Conservation (phyloP, 1,140 invertebrate species). For the Bombus pyrosoma region DNA sequence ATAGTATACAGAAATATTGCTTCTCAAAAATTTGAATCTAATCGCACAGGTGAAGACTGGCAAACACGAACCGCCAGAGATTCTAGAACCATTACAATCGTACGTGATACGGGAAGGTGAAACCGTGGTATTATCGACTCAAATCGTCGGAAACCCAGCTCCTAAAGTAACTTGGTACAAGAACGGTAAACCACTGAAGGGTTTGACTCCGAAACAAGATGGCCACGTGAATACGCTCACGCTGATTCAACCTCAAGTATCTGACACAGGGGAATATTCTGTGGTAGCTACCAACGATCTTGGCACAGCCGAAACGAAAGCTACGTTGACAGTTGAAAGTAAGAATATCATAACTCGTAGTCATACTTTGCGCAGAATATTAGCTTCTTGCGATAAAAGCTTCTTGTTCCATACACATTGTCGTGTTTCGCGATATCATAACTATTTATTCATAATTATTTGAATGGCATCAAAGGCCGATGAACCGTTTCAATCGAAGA, state of each 20-base stretch:
- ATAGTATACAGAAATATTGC: background rate
- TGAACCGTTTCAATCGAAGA: too few species aligned
- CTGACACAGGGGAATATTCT: slow-evolving; percentile 90
- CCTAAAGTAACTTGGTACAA: slow-evolving; percentile 92
- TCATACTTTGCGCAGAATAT: background rate
- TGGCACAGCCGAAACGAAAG: slow-evolving; percentile 89
- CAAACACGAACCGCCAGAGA: slow-evolving; percentile 89
- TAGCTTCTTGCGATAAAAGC: background rate
- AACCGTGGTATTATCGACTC: slow-evolving; percentile 88
- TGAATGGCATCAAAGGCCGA: background rate
- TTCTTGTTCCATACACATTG: background rate
- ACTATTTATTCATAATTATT: background rate
- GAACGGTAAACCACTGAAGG: slow-evolving; percentile 87
- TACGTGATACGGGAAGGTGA: slow-evolving; percentile 90
- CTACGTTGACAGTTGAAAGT: slow-evolving; percentile 92
- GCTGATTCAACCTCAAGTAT: slow-evolving; percentile 86
- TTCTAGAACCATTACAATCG: slow-evolving; percentile 90
- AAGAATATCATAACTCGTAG: slow-evolving; percentile 56
- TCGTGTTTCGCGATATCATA: background rate
- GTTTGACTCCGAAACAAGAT: slow-evolving; percentile 84
- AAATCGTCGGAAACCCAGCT: slow-evolving; percentile 91
- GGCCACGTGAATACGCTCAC: slow-evolving; percentile 87
- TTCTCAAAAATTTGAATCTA: background rate
- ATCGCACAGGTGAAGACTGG: slow-evolving; percentile 85
- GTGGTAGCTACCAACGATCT: slow-evolving; percentile 90